These are phyloP conservation scores for Taphrorychus bicolor DNA, from an alignment of 2,888 invertebrate species.

Conservation along the genomic window DNA sequence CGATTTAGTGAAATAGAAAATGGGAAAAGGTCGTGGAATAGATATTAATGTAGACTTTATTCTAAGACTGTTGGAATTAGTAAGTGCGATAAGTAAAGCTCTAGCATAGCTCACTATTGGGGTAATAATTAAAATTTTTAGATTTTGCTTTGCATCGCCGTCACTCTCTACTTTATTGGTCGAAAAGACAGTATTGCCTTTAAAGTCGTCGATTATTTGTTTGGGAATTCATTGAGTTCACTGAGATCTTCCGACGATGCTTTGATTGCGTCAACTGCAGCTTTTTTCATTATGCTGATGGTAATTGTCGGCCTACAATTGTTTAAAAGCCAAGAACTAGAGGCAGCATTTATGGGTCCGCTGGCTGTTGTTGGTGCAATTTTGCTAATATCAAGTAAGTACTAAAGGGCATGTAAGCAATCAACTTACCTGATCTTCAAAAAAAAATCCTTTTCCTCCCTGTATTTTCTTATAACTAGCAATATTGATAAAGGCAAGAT, in stretches of 20 bases:
- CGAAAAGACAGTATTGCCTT: too few species aligned
- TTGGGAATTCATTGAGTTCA: neutral
- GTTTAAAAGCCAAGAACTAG: slow-evolving; percentile 13
- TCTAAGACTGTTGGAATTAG: slow-evolving; percentile 18
- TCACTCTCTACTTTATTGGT: slow-evolving; percentile 3
- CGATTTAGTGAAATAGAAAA: too few species aligned
- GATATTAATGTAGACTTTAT: slow-evolving; percentile 12
- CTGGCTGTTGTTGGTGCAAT: slow-evolving; percentile 9
- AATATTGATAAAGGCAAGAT: too few species aligned
- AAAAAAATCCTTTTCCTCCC: too few species aligned
- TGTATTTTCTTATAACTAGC: too few species aligned
- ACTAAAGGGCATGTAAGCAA: too few species aligned
- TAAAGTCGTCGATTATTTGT: too few species aligned
- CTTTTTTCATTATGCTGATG: slow-evolving; percentile 10
- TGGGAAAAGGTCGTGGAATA: slow-evolving; percentile 9
- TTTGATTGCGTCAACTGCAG: slow-evolving; percentile 4
- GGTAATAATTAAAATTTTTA: neutral
- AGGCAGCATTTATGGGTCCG: slow-evolving; percentile 1
- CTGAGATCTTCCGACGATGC: neutral
- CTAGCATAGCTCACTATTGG: too few species aligned
- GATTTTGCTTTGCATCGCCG: slow-evolving; percentile 1
- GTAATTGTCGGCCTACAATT: slow-evolving; percentile 6
- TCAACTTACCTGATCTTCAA: too few species aligned
- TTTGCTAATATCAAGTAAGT: slow-evolving; percentile 19
- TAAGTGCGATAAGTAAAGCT: slow-evolving; percentile 4